phyloP scores from a whole-genome alignment of 2,113 vertebrate species.

The Sinocyclocheilus maitianheensis region DNA sequence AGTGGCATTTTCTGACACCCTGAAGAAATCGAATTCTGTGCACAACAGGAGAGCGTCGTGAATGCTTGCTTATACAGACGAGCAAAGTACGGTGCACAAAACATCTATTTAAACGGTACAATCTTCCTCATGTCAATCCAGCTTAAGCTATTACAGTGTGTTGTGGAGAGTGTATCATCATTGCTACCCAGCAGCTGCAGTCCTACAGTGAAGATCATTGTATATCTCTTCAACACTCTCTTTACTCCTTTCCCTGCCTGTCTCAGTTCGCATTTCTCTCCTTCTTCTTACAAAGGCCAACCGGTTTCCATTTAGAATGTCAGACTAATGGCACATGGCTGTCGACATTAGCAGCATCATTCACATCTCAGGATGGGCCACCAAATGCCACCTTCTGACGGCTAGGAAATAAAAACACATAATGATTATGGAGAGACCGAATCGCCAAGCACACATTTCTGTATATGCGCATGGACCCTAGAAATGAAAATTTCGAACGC shows the following conservation, averaged over 20 bases:
- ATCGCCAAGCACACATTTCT: background rate
- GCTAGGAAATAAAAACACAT: conserved; percentile 64
- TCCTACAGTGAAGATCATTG: conserved; percentile 53
- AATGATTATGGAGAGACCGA: conserved; percentile 59
- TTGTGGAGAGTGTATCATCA: conserved; percentile 43
- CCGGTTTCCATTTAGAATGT: conserved; percentile 56
- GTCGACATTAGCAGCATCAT: background rate
- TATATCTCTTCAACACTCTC: conserved; percentile 51
- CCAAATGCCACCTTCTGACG: conserved; percentile 66
- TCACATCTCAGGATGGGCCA: conserved; percentile 42
- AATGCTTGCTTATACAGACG: conserved; percentile 41
- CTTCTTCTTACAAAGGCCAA: conserved; percentile 70
- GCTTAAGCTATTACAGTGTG: conserved; percentile 41
- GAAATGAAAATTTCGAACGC: conserved; percentile 43
- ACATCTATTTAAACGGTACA: conserved; percentile 41
- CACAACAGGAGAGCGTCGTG: conserved; percentile 6
- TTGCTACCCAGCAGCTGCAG: conserved; percentile 43
- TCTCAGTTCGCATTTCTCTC: conserved; percentile 11
- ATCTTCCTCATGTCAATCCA: conserved; percentile 36
- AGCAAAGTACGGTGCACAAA: conserved; percentile 37
- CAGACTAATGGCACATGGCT: conserved; percentile 55
- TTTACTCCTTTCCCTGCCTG: too few relatives aligned
- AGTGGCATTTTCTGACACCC: background rate
- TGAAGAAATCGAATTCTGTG: conserved; percentile 7
- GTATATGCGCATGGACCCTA: conserved; percentile 33